Conservation (phyloP, 2,113 vertebrate species). For the Ptilonorhynchus violaceus region DNA sequence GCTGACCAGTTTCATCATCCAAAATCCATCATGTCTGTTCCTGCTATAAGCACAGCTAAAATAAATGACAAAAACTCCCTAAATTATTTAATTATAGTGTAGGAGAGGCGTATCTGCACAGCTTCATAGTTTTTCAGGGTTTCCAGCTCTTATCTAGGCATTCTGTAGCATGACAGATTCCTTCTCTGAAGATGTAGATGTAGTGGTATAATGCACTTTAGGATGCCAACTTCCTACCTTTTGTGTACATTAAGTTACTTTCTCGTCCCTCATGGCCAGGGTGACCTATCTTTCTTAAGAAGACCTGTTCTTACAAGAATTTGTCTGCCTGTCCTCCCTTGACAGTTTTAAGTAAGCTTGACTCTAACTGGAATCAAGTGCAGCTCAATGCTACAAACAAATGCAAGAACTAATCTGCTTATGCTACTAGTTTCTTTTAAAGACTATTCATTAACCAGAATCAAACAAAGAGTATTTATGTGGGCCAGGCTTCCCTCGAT, state of each 20-base stretch:
- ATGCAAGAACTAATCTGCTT: background rate
- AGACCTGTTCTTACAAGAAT: background rate
- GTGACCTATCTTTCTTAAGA: background rate
- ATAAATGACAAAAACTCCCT: background rate
- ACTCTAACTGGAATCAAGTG: background rate
- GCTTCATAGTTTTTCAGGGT: background rate
- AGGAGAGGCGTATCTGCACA: background rate
- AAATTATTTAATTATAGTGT: background rate
- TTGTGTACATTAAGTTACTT: background rate
- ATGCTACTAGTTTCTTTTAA: background rate
- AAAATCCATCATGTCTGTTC: background rate
- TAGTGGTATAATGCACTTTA: background rate
- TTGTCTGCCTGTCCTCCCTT: background rate
- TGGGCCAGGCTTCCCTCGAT: background rate
- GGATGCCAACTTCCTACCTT: background rate
- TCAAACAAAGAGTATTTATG: background rate
- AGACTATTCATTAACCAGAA: background rate
- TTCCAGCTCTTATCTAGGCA: background rate
- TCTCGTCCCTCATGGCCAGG: background rate
- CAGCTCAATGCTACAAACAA: background rate
- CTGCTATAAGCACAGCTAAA: background rate
- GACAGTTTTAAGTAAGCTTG: background rate
- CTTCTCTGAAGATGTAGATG: background rate
- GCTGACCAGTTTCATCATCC: background rate
- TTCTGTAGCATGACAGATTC: background rate